Base-by-base conservation (phyloP, 2,797 vertebrate genomes). In the Anomalospiza imberbis region DNA sequence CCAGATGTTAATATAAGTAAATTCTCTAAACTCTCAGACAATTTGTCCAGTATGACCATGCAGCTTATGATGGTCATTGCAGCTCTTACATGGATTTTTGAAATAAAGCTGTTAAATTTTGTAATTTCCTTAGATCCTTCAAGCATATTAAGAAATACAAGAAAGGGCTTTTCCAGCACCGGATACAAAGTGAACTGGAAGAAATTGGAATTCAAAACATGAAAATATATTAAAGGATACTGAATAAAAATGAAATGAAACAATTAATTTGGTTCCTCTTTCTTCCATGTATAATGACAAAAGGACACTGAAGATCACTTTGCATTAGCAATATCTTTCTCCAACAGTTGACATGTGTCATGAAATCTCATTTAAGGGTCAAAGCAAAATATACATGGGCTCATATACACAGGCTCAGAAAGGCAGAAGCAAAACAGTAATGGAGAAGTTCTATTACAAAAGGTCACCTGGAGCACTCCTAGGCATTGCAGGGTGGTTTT, bases 81-180 rank as follows among this genome's bases (percentile, higher is more conserved):
- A 88, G 83, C 47, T 92, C 85, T 93, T 93, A 90, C 13, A 68
- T 48, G 89, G 95, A 95, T 96, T 92, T 97, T 86, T 84, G 85
- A 89, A 92, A 76, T 76, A 92, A 96, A 95, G 89, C 95, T 96
- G 89, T 79, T 96, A 95, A 96, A 96, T 93, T 97, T 72, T 78
- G 80, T 94, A 83, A 96, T 96, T 96, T 97, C 71, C 84, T 68
- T 89, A 84, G 55, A 91, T 94, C 91, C 80, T 85, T 93, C 57
- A 68, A 91, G 79, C 75, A 89, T 87, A 91, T 94, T 95, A 96
- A 95, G 94, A 90, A 87, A 95, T 76, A 91, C 29, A 86, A 91
- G 88, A 94, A 91, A 93, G 7, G 50, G 63, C 68, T 96, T 92
- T 96, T 91, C 71, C 70, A 78, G 48, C 44, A 60, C 29, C 4